Conservation (phyloP, 92 coral and sea anemone species). For the Siderastrea radians region DNA sequence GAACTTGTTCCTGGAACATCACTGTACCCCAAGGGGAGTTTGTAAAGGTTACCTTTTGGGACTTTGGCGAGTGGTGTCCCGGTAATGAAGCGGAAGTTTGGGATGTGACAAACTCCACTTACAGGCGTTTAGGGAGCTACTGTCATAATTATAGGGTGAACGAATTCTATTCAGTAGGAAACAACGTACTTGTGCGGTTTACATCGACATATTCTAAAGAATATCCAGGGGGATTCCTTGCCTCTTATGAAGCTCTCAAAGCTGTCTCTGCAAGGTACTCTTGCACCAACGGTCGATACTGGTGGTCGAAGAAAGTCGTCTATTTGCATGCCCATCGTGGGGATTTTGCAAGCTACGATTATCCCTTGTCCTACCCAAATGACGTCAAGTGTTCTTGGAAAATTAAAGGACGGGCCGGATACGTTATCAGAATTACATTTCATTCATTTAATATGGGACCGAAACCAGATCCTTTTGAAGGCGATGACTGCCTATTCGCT, state of each 20-base stretch:
- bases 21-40: constrained; percentile 55
- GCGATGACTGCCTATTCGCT: too few relatives aligned
- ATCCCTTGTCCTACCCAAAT: constrained; percentile 49
- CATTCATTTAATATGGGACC: constrained; percentile 40
- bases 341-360: constrained; percentile 45
- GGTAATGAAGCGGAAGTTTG: constrained; percentile 37
- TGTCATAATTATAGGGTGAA: background rate
- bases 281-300: background rate
- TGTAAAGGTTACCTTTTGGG: constrained; percentile 27
- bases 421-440: constrained; percentile 43
- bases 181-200: constrained; percentile 33
- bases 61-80: background rate
- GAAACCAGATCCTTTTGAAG: too few relatives aligned
- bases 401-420: constrained; percentile 36
- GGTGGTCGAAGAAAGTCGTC: too few relatives aligned
- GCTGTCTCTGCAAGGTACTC: constrained; percentile 60
- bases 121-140: constrained; percentile 8
- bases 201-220: background rate
- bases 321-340: constrained; percentile 4
- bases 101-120: constrained; percentile 36
- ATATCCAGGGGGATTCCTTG: constrained; percentile 32
- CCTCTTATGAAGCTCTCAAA: constrained; percentile 11
- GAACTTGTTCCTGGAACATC: constrained; percentile 70
- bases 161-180: constrained; percentile 45
- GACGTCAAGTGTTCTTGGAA: constrained; percentile 62